phyloP scores from a whole-genome alignment of 2,113 vertebrate species.

The Condylura cristata region DNA sequence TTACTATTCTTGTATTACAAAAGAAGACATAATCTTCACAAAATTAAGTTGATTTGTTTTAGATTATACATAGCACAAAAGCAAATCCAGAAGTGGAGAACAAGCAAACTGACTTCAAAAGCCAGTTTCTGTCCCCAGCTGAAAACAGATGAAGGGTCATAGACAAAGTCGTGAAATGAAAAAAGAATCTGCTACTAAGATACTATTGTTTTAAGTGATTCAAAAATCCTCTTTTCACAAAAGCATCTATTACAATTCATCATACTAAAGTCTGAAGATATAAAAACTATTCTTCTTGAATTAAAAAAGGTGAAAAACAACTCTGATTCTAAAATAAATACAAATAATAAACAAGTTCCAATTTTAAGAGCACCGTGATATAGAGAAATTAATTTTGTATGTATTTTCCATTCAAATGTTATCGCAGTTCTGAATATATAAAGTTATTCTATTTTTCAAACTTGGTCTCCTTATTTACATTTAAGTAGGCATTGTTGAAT shows the following conservation, averaged over 20 bases:
- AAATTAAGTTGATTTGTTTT: neutral
- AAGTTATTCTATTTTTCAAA: constrained; percentile 16
- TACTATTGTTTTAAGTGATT: neutral
- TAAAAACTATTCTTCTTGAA: neutral
- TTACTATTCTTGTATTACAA: neutral
- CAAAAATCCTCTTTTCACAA: neutral
- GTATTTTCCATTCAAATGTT: neutral
- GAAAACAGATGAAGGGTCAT: neutral
- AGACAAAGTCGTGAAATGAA: neutral
- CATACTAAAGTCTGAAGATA: neutral
- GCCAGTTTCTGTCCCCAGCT: neutral
- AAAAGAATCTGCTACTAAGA: neutral
- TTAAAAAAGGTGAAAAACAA: neutral
- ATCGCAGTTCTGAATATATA: neutral
- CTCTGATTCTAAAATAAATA: neutral
- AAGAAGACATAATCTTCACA: neutral
- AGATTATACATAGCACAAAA: neutral
- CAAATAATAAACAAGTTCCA: neutral
- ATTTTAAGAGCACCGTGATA: constrained; percentile 15
- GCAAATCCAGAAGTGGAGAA: neutral
- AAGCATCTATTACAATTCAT: neutral
- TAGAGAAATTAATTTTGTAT: neutral
- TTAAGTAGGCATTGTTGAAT: neutral
- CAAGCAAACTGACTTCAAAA: neutral
- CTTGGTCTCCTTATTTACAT: neutral